Evolutionary conservation across 1,140 invertebrate genomes (phyloP).

Genomic region (Euglossa dilemma): DNA sequence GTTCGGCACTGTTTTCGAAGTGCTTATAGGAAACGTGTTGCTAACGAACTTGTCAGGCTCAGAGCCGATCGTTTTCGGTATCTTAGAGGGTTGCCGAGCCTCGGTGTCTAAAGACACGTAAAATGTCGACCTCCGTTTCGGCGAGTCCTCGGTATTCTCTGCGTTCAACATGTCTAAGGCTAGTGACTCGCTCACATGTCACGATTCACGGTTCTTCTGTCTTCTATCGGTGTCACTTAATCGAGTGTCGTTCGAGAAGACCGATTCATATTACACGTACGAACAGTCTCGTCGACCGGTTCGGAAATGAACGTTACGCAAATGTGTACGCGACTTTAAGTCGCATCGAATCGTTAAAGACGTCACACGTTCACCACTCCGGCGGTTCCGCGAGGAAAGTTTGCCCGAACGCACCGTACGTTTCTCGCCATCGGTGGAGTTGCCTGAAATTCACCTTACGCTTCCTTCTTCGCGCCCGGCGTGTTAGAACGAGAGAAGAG

Average conservation of each 20-base stretch:
- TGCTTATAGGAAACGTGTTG: conserved; percentile 73
- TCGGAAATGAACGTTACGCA: not conserved
- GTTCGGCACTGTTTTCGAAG: conserved; percentile 53
- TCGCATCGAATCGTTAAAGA: not conserved
- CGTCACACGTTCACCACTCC: not conserved
- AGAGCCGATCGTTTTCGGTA: conserved; percentile 62
- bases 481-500: not conserved
- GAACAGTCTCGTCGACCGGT: not conserved
- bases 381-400: not conserved
- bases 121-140: conserved; percentile 82
- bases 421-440: not conserved
- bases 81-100: conserved; percentile 65
- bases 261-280: not conserved
- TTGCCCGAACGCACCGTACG: not conserved
- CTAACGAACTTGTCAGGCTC: conserved; percentile 70
- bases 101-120: conserved; percentile 81
- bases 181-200: conserved; percentile 41
- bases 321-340: not conserved
- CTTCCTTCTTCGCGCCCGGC: not conserved
- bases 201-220: not conserved
- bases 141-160: conserved; percentile 73
- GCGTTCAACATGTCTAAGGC: conserved; percentile 63
- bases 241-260: not conserved
- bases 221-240: not conserved
- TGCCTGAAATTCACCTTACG: conserved; percentile 14